Conservation (phyloP, 2,113 vertebrate genomes). For the Micronycteris hirsuta region DNA sequence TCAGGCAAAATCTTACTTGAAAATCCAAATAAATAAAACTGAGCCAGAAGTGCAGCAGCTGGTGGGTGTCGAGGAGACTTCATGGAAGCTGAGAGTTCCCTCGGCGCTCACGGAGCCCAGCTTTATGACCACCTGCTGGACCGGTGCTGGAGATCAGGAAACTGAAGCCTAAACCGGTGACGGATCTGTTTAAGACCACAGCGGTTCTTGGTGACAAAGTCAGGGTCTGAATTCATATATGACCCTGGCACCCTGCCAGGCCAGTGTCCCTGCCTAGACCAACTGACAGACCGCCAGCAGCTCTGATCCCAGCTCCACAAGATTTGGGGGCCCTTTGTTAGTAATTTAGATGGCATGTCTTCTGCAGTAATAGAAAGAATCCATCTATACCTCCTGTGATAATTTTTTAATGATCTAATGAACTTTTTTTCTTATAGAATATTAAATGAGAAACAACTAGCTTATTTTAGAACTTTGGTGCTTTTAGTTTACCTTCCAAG, state of each 20-base stretch:
- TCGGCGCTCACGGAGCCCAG: background rate
- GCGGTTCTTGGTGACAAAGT: background rate
- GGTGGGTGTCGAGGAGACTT: background rate
- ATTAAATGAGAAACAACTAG: background rate
- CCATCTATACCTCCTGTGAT: background rate
- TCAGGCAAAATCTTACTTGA: background rate
- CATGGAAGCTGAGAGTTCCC: background rate
- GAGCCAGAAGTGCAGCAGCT: rapidly evolving
- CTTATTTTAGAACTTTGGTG: background rate
- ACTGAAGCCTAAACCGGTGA: background rate
- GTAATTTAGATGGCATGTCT: background rate
- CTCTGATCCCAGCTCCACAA: background rate
- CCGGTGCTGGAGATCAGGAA: background rate
- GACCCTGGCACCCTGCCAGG: background rate
- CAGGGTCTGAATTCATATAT: background rate
- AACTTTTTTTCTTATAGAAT: background rate
- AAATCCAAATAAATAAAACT: background rate
- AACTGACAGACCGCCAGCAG: background rate
- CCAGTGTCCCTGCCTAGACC: background rate
- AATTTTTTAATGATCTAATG: background rate
- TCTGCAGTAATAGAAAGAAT: background rate
- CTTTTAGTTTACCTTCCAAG: background rate
- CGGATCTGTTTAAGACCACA: background rate
- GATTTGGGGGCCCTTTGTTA: background rate
- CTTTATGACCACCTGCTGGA: background rate